Percentiles rank a stretch among this genome's conserved stretches.
phyloP scores from a whole-genome alignment of 2,113 vertebrate genomes.

The Cnemophilus loriae region DNA sequence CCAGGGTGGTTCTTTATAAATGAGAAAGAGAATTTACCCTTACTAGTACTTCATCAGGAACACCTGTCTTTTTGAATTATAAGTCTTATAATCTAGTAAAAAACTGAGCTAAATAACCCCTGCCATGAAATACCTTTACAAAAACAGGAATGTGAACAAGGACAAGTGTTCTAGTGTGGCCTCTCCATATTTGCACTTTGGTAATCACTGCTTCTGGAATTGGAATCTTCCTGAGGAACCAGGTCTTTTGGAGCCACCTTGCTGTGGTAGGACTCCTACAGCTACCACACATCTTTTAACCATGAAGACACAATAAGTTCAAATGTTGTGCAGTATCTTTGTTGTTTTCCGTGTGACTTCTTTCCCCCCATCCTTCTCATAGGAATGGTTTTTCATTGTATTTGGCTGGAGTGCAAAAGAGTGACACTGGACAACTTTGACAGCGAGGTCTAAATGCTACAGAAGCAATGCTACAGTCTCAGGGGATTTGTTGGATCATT shows the following conservation, averaged over 20 bases:
- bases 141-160: background rate
- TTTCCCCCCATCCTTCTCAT: background rate
- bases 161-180: background rate
- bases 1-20: background rate
- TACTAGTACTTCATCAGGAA: background rate
- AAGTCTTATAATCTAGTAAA: background rate
- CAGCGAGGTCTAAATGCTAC: background rate
- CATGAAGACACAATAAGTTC: background rate
- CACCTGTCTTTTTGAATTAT: background rate
- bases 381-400: background rate
- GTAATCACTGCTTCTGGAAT: background rate
- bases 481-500: background rate
- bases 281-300: background rate
- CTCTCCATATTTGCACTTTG: background rate
- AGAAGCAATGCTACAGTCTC: background rate
- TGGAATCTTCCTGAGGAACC: background rate
- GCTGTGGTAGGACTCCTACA: background rate
- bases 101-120: background rate
- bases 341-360: background rate
- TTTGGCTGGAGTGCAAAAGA: background rate
- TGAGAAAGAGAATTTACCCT: background rate
- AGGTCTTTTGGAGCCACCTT: background rate
- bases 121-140: background rate
- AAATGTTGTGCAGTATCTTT: background rate
- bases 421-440: background rate